Evolutionary conservation across 2,888 invertebrate species (phyloP), one percentile per base, ranked within the genome.

Genomic region (Cephonodes hylas): DNA sequence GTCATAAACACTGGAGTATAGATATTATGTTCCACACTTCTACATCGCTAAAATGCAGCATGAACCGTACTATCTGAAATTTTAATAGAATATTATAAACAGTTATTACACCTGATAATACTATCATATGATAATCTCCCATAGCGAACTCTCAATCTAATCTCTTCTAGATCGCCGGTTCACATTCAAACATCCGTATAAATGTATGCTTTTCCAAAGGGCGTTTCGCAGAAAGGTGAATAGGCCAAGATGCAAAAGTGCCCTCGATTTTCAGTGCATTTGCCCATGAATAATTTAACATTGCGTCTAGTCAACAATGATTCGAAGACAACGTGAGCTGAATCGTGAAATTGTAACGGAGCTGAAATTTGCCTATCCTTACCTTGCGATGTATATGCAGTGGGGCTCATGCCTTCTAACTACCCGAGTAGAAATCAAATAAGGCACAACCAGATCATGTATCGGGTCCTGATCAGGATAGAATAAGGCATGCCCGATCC

Each of bases 371-470:
- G 79, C 84, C 81, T 83, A 85, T 84, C 83, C 78, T 71, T 67
- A 77, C 80, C 82, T 80, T 82, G 80, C 84, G 80, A 84, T 91
- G 86, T 89, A 91, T 91, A 91, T 90, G 85, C 83, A 89, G 83
- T 87, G 83, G 67, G 72, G 76, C 74, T 76, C 70, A 84, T 80
- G 84, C 73, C 70, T 87, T 88, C 88, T 88, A 89, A 75, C 80
- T 90, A n/a, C n/a, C n/a, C n/a, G n/a, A n/a, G n/a, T n/a, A n/a
- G n/a, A n/a, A n/a, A n/a, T n/a, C n/a, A n/a, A n/a, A n/a, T n/a
- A n/a, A n/a, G n/a, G n/a, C n/a, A n/a, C n/a, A n/a, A n/a, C n/a
- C n/a, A n/a, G n/a, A n/a, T n/a, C n/a, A n/a, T n/a, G n/a, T n/a
- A n/a, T n/a, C n/a, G n/a, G n/a, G n/a, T n/a, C n/a, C n/a, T n/a